A percentile compares a stretch with the other conserved stretches of the same genome.
phyloP scores from a whole-genome alignment of 2,113 vertebrate genomes.

The Machaerirhynchus nigripectus region DNA sequence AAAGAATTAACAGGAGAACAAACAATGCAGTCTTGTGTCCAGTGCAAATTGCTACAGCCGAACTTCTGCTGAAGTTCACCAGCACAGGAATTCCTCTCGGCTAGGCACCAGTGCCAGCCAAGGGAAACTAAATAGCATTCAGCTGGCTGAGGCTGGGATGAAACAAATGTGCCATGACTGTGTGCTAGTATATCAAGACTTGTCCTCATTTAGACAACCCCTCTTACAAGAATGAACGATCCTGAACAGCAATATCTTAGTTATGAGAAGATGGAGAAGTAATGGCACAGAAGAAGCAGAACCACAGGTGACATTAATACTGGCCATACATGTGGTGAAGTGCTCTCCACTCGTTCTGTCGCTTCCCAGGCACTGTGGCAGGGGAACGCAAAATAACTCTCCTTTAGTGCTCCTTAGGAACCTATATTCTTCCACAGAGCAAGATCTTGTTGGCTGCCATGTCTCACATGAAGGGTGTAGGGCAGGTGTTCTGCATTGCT shows the following conservation, averaged over 20 bases:
- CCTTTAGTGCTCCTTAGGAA: neutral
- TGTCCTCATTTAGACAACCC: neutral
- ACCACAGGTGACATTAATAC: neutral
- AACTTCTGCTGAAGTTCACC: neutral
- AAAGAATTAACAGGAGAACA: neutral
- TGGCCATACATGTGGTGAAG: neutral
- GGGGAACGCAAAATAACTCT: neutral
- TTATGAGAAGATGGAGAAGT: neutral
- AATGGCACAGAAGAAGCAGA: neutral
- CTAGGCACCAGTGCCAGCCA: neutral
- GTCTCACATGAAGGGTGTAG: neutral
- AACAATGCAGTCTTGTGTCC: neutral
- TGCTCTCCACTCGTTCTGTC: accelerated
- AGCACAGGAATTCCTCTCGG: neutral
- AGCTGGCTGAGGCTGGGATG: neutral
- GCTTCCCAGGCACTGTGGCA: neutral
- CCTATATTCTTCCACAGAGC: neutral
- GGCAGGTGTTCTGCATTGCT: neutral
- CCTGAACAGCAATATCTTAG: neutral
- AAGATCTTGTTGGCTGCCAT: neutral
- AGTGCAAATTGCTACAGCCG: neutral
- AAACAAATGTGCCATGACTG: neutral
- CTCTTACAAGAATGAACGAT: neutral
- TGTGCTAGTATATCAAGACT: neutral
- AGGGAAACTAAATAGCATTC: neutral